Evolutionary conservation across 92 coral and sea anemone genomes (phyloP), one percentile per base, ranked within the genome.

Genomic region (Phymanthus crucifer): DNA sequence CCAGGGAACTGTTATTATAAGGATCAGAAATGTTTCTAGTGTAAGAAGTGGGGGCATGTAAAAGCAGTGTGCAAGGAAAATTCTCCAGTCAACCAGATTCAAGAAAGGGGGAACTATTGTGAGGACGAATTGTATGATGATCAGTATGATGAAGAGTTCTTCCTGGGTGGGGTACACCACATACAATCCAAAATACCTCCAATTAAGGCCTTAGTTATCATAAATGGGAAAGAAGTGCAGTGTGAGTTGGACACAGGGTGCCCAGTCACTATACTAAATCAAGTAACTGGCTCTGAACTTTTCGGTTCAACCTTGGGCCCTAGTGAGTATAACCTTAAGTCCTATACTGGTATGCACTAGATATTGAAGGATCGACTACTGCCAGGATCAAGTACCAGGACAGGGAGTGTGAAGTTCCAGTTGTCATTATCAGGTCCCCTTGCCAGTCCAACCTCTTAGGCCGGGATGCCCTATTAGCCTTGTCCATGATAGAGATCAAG

Each of bases 71-170:
- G 85, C 26, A 45, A 37, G 16, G 73, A 80, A 58, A 29, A 81
- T 29, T 70, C 68, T 11, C 85, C 72, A 33, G 33, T 9, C 86
- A 83, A 17, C 80, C 70, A 27, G 83, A 54, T 32, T 89, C 84
- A 48, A 48, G 56, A 48, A 48, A 48, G 56, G 18, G 56, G 17
- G 17, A n/a, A 48, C 13, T 13, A 48, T 48, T n/a, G n/a, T n/a
- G 57, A 48, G 17, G 13, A 48, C 57, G 57, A 48, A 48, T 19
- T 48, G 19, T n/a, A 48, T 48, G 17, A 13, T 19, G 13, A 0
- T 48, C 57, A 48, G 19, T 3, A 48, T 48, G 1, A 19, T 7
- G 17, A 48, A 19, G 57, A 48, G 17, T 19, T 48, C 57, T 13
- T n/a, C n/a, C 57, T 48, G 57, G 57, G 17, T 48, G 21, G 57